Base-by-base conservation (phyloP, 2,797 vertebrate genomes). In the Hybognathus amarus region DNA sequence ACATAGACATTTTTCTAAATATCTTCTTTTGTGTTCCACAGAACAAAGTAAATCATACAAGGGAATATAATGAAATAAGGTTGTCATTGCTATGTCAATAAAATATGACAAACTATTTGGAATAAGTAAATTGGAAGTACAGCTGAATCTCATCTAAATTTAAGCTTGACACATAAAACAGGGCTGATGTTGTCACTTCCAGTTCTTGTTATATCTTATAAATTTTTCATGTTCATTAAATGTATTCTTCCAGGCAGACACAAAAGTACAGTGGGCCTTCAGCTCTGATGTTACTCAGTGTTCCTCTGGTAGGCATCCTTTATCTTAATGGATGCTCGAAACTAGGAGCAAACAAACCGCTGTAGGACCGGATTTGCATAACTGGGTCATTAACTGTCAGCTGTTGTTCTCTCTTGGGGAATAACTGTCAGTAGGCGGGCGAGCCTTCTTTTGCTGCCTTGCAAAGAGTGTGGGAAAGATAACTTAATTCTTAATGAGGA, bases 381-480 rank as follows among this genome's bases (percentile, higher is more conserved):
- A 94, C 93, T 91, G 91, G 91, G 92, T 92, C 93, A 94, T 94
- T 94, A 94, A 93, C 91, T 93, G 91, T 88, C 86, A 89, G 15
- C 89, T 90, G 90, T 75, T 87, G 83, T 92, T 66, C 93, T 92
- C 88, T 92, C 73, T 90, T 80, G 81, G 89, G 89, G 90, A 92
- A 92, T 69, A 89, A 90, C 90, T 87, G 91, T 92, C 91, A 92
- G 91, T 91, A 86, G 85, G 83, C 85, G 86, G 84, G 87, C 87
- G 78, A 87, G 90, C 87, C 87, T 89, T 86, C 66, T 87, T 87
- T 13, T 45, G 66, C 76, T 52, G 70, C 40, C 12, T 64, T 45
- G 27, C 33, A 74, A 67, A 13, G 40, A 59, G 59, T 50, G 52
- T 47, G 52, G 50, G n/a, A 80, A 70, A 70, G 50, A 80, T 79